A percentile compares a stretch with the other conserved stretches of the same genome.
Evolutionary conservation across 1,140 invertebrate species (phyloP).

Genomic region (Carposina sasakii): DNA sequence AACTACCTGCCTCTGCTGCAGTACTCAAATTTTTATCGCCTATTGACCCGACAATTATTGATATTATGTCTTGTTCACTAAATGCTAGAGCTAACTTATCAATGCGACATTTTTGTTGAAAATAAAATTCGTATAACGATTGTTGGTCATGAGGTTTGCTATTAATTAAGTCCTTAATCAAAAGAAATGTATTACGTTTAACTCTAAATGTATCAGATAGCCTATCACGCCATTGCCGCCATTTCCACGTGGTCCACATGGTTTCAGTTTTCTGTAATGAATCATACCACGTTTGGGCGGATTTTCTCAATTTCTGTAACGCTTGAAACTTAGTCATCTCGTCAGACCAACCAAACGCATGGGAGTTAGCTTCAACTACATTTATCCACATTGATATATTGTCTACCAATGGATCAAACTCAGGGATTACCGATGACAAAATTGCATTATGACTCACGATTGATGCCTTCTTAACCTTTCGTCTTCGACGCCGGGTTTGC

Average conservation of each 20-base stretch:
- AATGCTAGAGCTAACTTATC: conserved; percentile 11
- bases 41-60: conserved; percentile 17
- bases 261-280: conserved; percentile 23
- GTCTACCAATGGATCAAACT: conserved; percentile 1
- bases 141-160: conserved; percentile 19
- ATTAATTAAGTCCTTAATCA: conserved; percentile 24
- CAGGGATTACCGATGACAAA: conserved; percentile 6
- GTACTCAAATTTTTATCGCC: conserved; percentile 14
- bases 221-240: conserved; percentile 24
- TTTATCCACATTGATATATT: not conserved
- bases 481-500: not conserved
- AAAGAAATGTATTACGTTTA: conserved; percentile 23
- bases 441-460: conserved; percentile 3
- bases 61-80: conserved; percentile 12
- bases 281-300: conserved; percentile 27
- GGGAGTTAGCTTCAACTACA: conserved; percentile 2
- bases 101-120: conserved; percentile 15
- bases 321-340: not conserved
- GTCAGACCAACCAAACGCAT: not conserved
- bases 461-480: not conserved
- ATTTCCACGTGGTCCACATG: conserved; percentile 25
- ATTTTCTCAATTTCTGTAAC: conserved; percentile 26
- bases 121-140: conserved; percentile 30
- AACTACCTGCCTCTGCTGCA: conserved; percentile 11
- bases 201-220: conserved; percentile 23